Percentiles rank a stretch among this genome's conserved stretches.
phyloP scores from a whole-genome alignment of 2,888 invertebrate genomes.

The Dryobota labecula region DNA sequence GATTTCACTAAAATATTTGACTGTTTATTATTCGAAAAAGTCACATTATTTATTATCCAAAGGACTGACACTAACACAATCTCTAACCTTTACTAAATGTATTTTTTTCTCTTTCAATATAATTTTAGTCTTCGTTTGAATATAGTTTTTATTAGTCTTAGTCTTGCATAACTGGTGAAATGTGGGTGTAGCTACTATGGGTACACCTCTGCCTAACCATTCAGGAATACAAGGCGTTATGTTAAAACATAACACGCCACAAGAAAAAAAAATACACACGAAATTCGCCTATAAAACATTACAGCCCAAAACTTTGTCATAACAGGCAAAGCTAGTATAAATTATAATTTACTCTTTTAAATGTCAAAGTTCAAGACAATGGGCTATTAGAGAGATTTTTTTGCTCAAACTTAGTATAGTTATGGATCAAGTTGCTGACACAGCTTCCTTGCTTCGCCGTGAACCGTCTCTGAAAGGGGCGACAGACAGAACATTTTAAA shows the following conservation, averaged over 20 bases:
- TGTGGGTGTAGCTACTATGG: too few species aligned
- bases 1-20: not conserved
- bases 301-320: constrained; percentile 39
- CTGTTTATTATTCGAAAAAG: not conserved
- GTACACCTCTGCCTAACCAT: too few species aligned
- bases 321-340: constrained; percentile 46
- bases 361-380: constrained; percentile 62
- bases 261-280: constrained; percentile 1
- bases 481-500: constrained; percentile 60
- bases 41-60: not conserved
- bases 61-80: not conserved
- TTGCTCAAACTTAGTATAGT: constrained; percentile 55
- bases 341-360: constrained; percentile 59
- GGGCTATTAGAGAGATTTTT: constrained; percentile 64
- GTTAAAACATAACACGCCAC: too few species aligned
- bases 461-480: constrained; percentile 54
- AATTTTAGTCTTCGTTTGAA: too few species aligned
- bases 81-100: not conserved
- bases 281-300: constrained; percentile 27
- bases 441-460: constrained; percentile 34
- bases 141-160: too few species aligned
- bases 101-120: too few species aligned
- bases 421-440: constrained; percentile 55
- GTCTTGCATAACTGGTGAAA: too few species aligned
- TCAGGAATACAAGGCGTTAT: too few species aligned